These are phyloP conservation scores for Aproaerema taeniolella DNA, from an alignment of 2,888 invertebrate genomes.

Conservation along the genomic window DNA sequence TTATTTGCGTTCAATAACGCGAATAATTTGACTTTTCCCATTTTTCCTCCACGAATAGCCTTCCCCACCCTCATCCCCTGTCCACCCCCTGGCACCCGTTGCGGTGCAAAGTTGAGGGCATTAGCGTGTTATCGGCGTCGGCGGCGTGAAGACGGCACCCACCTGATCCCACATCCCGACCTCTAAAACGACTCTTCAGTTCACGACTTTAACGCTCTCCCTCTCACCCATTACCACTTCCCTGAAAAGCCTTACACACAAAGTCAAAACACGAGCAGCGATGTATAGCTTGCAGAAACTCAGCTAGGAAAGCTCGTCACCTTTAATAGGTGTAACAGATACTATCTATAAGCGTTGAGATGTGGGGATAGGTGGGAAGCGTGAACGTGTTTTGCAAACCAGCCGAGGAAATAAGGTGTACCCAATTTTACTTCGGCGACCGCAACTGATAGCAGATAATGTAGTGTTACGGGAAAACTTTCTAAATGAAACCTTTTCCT, in stretches of 20 bases:
- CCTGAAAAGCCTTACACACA: background rate
- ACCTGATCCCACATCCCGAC: constrained; percentile 58
- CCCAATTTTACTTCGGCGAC: constrained; percentile 71
- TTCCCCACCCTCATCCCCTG: constrained; percentile 31
- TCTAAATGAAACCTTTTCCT: constrained; percentile 47
- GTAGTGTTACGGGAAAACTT: constrained; percentile 56
- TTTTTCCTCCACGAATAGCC: constrained; percentile 62
- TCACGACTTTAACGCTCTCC: constrained; percentile 24
- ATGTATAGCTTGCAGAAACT: constrained; percentile 34
- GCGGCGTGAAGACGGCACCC: constrained; percentile 72
- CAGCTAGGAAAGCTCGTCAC: constrained; percentile 10
- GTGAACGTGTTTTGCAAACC: constrained; percentile 76
- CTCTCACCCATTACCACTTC: constrained; percentile 33
- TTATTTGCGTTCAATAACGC: constrained; percentile 72
- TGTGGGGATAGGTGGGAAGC: constrained; percentile 75
- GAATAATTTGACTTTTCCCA: constrained; percentile 72
- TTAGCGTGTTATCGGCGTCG: constrained; percentile 75
- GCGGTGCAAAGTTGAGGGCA: constrained; percentile 78
- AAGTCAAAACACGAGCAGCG: constrained; percentile 23
- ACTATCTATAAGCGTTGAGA: constrained; percentile 75
- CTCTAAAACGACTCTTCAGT: constrained; percentile 31
- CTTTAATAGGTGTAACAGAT: constrained; percentile 66
- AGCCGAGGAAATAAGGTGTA: constrained; percentile 71
- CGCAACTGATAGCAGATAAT: constrained; percentile 67
- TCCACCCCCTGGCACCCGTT: constrained; percentile 49